These are phyloP conservation scores for Geothlypis trichas DNA, from an alignment of 2,113 vertebrate genomes.

Conservation along the genomic window DNA sequence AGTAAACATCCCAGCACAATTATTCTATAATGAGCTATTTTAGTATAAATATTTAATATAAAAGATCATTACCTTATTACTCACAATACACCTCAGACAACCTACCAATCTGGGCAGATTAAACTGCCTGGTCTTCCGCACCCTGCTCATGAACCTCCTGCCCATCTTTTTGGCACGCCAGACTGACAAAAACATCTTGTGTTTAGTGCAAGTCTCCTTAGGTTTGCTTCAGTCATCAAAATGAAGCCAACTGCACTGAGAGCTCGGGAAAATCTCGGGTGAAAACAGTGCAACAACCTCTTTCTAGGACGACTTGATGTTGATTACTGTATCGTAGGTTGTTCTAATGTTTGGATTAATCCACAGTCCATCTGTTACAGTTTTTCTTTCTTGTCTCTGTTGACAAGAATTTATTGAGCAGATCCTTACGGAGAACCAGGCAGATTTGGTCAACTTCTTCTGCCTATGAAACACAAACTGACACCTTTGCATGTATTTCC, in stretches of 20 bases:
- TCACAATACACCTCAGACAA: conserved; percentile 3
- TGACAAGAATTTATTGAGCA: neutral
- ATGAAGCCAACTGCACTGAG: neutral
- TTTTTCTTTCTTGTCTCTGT: neutral
- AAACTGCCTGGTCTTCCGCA: conserved; percentile 80
- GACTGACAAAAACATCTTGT: conserved; percentile 79
- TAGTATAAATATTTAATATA: neutral
- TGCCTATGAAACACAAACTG: neutral
- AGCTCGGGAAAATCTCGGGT: neutral
- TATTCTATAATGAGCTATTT: neutral
- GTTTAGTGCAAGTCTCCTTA: neutral
- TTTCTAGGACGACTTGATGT: neutral
- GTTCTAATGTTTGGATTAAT: conserved; percentile 42
- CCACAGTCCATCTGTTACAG: conserved; percentile 53
- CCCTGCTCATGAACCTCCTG: conserved; percentile 79
- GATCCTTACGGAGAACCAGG: neutral
- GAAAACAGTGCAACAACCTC: neutral
- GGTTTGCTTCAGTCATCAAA: conserved; percentile 12
- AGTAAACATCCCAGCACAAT: neutral
- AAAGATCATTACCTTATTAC: neutral
- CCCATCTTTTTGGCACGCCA: conserved; percentile 85
- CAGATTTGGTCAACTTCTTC: neutral
- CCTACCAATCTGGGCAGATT: conserved; percentile 78
- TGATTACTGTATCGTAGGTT: conserved; percentile 11
- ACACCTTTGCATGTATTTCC: neutral